Percentiles rank a stretch among this genome's conserved stretches.
Evolutionary conservation across 2,888 invertebrate genomes (phyloP).

Genomic region (Rotaria sp.): DNA sequence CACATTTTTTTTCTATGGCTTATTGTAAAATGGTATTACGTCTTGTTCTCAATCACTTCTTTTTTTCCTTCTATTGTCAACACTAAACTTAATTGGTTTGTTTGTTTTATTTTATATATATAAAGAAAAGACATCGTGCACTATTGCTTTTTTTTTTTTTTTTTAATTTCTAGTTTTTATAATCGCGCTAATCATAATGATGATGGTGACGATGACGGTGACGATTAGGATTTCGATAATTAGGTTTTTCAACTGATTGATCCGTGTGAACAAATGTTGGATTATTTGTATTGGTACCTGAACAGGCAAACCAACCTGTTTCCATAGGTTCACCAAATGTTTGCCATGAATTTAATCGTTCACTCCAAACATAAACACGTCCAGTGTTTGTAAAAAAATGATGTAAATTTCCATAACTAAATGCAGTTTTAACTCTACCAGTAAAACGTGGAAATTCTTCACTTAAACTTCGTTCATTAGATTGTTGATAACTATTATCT

Average conservation of each 20-base stretch:
- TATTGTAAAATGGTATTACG: not conserved
- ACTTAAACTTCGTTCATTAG: not conserved
- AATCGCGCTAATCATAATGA: not conserved
- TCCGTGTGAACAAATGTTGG: not conserved
- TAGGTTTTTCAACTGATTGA: not conserved
- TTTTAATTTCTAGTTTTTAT: not conserved
- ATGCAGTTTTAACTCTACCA: not conserved
- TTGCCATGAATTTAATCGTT: not conserved
- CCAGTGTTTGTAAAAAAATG: not conserved
- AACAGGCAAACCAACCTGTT: slow-evolving; percentile 5
- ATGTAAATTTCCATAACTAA: not conserved
- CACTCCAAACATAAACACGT: not conserved
- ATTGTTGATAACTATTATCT: not conserved
- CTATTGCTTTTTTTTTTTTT: not conserved
- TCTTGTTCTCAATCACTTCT: no score
- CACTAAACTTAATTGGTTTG: not conserved
- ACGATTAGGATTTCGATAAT: not conserved
- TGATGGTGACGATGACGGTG: not conserved
- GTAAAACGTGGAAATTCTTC: not conserved
- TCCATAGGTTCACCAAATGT: not conserved
- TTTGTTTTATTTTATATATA: slow-evolving; percentile 9
- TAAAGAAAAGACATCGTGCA: not conserved
- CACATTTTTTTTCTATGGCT: not conserved
- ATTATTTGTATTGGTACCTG: not conserved
- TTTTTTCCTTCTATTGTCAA: not conserved